Evolutionary conservation across 2,113 vertebrate species (phyloP).

Genomic region (Cathartes aura): DNA sequence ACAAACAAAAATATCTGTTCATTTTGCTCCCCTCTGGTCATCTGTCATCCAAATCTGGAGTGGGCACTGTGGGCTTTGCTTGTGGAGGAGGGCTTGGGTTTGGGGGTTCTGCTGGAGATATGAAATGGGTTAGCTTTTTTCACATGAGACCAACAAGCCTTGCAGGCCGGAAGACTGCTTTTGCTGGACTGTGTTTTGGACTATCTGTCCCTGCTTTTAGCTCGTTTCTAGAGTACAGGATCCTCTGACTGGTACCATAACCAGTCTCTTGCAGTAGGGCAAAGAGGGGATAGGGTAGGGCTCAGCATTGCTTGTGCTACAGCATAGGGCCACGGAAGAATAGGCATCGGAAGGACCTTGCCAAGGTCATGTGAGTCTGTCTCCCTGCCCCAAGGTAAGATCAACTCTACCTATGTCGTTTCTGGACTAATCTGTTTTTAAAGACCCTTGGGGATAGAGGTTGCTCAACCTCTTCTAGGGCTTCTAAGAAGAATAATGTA

Average conservation of each 20-base stretch:
- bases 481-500: not conserved
- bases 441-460: not conserved
- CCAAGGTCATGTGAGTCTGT: not conserved
- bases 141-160: not conserved
- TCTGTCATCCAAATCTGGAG: not conserved
- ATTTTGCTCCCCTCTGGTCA: not conserved
- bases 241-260: not conserved
- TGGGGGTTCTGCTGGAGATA: not conserved
- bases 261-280: not conserved
- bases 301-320: not conserved
- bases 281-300: not conserved
- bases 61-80: not conserved
- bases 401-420: not conserved
- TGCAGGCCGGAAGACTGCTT: not conserved
- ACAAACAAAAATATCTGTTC: conserved; percentile 25
- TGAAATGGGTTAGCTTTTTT: not conserved
- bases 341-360: not conserved
- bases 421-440: not conserved
- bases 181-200: not conserved
- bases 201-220: not conserved
- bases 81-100: not conserved
- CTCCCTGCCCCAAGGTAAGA: not conserved
- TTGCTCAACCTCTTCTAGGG: not conserved
- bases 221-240: not conserved
- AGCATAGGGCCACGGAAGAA: not conserved